A percentile compares a stretch with the other conserved stretches of the same genome.
Evolutionary conservation across 2,113 vertebrate species (phyloP).

Genomic region (Megalops atlanticus): DNA sequence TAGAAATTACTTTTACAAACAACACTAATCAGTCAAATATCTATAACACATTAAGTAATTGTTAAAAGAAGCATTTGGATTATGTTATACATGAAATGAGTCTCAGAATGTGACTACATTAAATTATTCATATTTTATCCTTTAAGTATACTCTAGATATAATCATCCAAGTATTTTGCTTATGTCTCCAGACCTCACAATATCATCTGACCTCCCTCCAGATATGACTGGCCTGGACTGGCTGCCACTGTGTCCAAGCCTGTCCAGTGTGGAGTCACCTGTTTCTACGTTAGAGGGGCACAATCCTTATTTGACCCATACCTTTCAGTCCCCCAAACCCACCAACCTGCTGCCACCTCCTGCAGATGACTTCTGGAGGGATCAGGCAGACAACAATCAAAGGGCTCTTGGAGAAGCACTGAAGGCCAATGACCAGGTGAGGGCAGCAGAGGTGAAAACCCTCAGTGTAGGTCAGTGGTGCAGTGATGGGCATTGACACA

Average conservation of each 20-base stretch:
- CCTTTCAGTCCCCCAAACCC: not conserved
- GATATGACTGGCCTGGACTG: conserved; percentile 54
- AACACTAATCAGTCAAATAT: not conserved
- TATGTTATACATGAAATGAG: too few species aligned
- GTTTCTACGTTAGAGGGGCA: fast-evolving
- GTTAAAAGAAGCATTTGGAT: too few species aligned
- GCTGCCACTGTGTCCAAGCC: conserved; percentile 52
- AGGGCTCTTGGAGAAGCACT: conserved; percentile 67
- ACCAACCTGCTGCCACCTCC: not conserved
- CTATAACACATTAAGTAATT: too few species aligned
- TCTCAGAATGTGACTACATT: too few species aligned
- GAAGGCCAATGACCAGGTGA: conserved; percentile 69
- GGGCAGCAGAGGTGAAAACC: not conserved
- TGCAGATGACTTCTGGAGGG: conserved; percentile 60
- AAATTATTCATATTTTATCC: too few species aligned
- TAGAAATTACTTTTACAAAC: too few species aligned
- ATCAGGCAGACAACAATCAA: conserved; percentile 64
- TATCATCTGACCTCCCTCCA: conserved; percentile 53
- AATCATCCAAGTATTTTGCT: too few species aligned
- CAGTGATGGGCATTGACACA: not conserved
- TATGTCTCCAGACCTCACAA: conserved; percentile 48
- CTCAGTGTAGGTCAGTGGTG: not conserved
- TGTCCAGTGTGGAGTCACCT: conserved; percentile 33
- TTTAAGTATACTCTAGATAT: too few species aligned
- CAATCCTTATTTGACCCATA: not conserved